Percentiles rank a stretch among this genome's conserved stretches.
Conservation (phyloP, 2,797 vertebrate genomes). For the Brotula barbata region DNA sequence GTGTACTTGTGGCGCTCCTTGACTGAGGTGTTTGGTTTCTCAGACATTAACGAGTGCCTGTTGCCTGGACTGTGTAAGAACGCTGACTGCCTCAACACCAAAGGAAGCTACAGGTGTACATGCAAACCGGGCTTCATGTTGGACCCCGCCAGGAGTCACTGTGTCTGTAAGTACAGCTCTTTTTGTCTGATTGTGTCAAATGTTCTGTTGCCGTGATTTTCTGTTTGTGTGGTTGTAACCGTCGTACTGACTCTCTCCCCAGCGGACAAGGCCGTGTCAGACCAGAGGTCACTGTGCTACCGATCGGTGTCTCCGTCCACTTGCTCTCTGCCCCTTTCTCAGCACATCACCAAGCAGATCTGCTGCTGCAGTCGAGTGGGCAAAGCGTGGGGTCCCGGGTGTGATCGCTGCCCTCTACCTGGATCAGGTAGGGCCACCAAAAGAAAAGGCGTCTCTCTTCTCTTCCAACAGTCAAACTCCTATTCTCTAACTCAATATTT, state of each 20-base stretch:
- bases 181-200: background rate
- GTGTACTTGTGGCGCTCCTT: background rate
- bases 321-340: constrained; percentile 76
- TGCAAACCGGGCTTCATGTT: constrained; percentile 79
- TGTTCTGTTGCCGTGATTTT: constrained; percentile 6
- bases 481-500: background rate
- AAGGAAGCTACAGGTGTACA: constrained; percentile 81
- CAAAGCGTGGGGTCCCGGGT: constrained; percentile 78
- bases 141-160: constrained; percentile 77
- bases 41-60: constrained; percentile 82
- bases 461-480: background rate
- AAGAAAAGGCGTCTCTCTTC: background rate
- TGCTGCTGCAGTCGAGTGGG: constrained; percentile 85
- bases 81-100: constrained; percentile 78
- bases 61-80: constrained; percentile 79
- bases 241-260: constrained; percentile 9
- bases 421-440: constrained; percentile 70
- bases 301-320: constrained; percentile 62
- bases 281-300: constrained; percentile 74
- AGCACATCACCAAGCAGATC: constrained; percentile 83
- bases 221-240: background rate
- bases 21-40: constrained; percentile 39
- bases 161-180: constrained; percentile 74
- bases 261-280: constrained; percentile 84
- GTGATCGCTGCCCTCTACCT: constrained; percentile 79